phyloP scores from a whole-genome alignment of 2,113 vertebrate species.

The Aptenodytes patagonicus region DNA sequence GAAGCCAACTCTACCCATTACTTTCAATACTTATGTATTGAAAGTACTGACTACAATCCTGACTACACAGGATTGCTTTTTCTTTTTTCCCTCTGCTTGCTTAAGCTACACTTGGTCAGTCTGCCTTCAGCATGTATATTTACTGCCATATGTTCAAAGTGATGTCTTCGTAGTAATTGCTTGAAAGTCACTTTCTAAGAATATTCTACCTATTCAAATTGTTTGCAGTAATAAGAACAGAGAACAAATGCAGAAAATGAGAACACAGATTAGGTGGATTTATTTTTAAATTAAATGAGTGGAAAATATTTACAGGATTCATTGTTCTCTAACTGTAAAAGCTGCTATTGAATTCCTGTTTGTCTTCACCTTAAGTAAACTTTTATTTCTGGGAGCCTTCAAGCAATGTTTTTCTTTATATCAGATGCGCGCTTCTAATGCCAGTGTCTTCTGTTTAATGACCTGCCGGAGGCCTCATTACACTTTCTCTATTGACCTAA shows the following conservation, averaged over 20 bases:
- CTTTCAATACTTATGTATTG: background rate
- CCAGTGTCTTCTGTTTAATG: background rate
- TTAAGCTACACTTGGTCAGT: background rate
- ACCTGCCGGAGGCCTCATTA: background rate
- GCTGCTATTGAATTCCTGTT: background rate
- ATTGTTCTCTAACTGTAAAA: background rate
- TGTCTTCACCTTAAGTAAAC: background rate
- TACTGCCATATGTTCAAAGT: background rate
- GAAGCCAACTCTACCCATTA: background rate
- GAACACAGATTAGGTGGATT: background rate
- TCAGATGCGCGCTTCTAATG: background rate
- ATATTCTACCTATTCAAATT: background rate
- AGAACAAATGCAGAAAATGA: background rate
- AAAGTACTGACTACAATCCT: background rate
- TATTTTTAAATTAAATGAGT: background rate
- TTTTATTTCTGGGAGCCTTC: background rate
- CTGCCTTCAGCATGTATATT: background rate
- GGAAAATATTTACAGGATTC: background rate
- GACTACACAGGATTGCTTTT: background rate
- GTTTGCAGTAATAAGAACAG: background rate
- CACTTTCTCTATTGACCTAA: background rate
- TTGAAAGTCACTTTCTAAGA: background rate
- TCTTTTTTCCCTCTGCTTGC: background rate
- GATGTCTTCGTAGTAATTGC: background rate
- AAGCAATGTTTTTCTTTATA: background rate